Conservation (phyloP, 1,140 invertebrate genomes). For the Cecropterus lyciades region DNA sequence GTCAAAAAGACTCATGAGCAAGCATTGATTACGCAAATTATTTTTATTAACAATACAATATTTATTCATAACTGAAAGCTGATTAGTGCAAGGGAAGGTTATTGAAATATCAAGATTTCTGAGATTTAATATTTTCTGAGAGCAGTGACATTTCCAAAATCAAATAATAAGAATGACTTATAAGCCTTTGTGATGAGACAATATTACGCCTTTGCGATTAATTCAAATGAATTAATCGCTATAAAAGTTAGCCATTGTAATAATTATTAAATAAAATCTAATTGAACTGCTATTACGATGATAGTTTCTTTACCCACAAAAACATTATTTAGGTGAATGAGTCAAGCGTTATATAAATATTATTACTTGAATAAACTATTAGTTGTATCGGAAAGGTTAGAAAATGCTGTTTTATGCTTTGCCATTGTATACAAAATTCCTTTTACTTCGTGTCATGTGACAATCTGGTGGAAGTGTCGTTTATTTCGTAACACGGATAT, state of each 20-base stretch:
- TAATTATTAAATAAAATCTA: background rate
- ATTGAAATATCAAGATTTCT: too few species aligned
- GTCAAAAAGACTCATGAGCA: too few species aligned
- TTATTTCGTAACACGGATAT: slow-evolving; percentile 23
- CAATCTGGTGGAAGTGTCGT: slow-evolving; percentile 10
- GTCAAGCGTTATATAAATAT: background rate
- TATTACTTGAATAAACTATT: background rate
- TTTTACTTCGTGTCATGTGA: slow-evolving; percentile 29
- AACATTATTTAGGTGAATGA: background rate
- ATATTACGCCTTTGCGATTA: too few species aligned
- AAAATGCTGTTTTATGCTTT: slow-evolving; percentile 4
- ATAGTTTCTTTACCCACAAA: background rate
- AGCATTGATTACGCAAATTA: too few species aligned
- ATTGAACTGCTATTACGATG: background rate
- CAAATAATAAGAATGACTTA: too few species aligned
- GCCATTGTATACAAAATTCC: slow-evolving; percentile 31
- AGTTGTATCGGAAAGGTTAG: slow-evolving; percentile 1
- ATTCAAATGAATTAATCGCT: background rate
- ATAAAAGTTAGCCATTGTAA: background rate
- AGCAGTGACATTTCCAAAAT: too few species aligned
- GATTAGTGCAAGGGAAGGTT: too few species aligned
- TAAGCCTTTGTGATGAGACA: too few species aligned
- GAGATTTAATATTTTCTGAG: too few species aligned
- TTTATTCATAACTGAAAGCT: too few species aligned
- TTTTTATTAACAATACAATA: too few species aligned